Conservation (phyloP, 2,113 vertebrate species). For the Corapipo altera region DNA sequence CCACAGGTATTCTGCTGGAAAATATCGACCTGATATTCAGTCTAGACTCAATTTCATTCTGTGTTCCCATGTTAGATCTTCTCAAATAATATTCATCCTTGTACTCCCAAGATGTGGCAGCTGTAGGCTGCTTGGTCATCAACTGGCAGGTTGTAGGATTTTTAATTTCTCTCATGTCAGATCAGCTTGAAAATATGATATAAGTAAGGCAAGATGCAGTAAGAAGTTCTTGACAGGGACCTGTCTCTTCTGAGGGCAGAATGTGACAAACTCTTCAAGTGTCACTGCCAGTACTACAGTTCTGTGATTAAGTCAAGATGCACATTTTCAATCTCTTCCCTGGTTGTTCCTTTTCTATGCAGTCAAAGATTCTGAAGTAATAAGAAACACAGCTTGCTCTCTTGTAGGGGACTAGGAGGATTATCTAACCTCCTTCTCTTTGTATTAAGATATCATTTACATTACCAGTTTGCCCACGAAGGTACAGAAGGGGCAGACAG, state of each 20-base stretch:
- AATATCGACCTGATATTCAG: neutral
- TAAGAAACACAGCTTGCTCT: neutral
- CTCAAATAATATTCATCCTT: neutral
- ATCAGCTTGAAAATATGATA: neutral
- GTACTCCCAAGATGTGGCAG: neutral
- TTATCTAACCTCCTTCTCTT: neutral
- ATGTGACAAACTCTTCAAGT: neutral
- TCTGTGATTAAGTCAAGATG: neutral
- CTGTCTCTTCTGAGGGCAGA: neutral
- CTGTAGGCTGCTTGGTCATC: neutral
- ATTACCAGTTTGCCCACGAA: neutral
- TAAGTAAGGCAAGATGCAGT: neutral
- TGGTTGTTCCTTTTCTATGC: neutral
- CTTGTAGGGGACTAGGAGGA: neutral
- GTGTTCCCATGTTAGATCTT: neutral
- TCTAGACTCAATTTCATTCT: neutral
- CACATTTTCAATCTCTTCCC: neutral
- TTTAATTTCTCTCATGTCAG: neutral
- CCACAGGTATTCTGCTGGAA: neutral
- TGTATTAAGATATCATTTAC: neutral
- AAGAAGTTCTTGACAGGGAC: neutral
- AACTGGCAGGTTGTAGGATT: neutral
- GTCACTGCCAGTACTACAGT: neutral
- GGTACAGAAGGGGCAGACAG: neutral
- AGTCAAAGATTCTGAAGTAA: neutral